Percentiles rank a stretch among this genome's conserved stretches.
Evolutionary conservation across 2,113 vertebrate species (phyloP).

Genomic region (Uria lomvia): DNA sequence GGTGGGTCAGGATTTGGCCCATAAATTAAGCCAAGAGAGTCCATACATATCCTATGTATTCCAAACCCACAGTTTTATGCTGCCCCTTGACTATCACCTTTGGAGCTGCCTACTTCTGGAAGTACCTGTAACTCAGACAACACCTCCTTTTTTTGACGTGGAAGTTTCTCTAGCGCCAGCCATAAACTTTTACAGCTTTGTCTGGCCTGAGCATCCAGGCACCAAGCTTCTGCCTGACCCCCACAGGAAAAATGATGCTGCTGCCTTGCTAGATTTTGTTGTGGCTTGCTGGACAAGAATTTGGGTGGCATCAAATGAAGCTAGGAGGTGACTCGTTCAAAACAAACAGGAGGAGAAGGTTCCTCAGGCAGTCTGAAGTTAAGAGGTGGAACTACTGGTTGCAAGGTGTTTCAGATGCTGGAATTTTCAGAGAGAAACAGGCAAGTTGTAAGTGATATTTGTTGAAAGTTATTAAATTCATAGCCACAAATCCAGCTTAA

Average conservation of each 20-base stretch:
- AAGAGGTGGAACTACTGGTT: not conserved
- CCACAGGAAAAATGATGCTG: not conserved
- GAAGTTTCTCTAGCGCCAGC: not conserved
- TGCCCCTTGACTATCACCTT: not conserved
- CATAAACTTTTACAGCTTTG: not conserved
- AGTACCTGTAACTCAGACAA: not conserved
- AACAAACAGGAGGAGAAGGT: not conserved
- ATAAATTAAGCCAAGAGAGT: not conserved
- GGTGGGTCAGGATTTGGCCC: not conserved
- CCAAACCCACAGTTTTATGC: not conserved
- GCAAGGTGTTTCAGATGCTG: not conserved
- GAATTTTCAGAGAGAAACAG: not conserved
- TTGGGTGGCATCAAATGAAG: not conserved
- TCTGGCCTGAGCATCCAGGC: not conserved
- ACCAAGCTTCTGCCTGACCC: not conserved
- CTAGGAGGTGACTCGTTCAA: not conserved
- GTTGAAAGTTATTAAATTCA: not conserved
- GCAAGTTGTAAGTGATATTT: accelerated
- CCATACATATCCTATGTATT: not conserved
- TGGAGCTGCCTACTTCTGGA: not conserved
- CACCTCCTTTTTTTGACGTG: not conserved
- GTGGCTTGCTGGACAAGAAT: not conserved
- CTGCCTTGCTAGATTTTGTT: not conserved
- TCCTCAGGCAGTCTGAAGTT: not conserved
- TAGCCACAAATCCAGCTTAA: not conserved